phyloP scores from a whole-genome alignment of 1,140 invertebrate genomes.

The Ceratina australensis region DNA sequence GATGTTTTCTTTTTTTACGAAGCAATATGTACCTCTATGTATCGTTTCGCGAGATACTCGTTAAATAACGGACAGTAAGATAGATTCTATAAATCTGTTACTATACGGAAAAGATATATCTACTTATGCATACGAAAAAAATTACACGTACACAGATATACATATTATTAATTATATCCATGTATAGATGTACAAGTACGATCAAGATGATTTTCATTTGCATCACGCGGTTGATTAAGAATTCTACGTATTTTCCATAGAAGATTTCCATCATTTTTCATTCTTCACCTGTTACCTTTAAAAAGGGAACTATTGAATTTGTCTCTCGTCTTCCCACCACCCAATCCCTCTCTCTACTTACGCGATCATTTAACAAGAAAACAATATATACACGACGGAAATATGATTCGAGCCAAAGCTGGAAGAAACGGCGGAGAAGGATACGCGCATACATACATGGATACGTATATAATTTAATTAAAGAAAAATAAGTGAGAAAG shows the following conservation, averaged over 20 bases:
- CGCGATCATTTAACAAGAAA: constrained; percentile 11
- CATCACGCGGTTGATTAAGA: not conserved
- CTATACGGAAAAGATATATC: constrained; percentile 36
- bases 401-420: not conserved
- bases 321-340: not conserved
- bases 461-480: constrained; percentile 56
- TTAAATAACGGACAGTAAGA: constrained; percentile 18
- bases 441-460: constrained; percentile 28
- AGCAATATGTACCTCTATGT: constrained; percentile 15
- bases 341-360: not conserved
- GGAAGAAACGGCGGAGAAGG: constrained; percentile 19
- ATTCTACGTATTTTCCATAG: not conserved
- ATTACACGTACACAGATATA: constrained; percentile 23
- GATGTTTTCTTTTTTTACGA: constrained; percentile 25
- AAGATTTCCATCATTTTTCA: constrained; percentile 6
- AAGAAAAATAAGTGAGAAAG: constrained; percentile 51
- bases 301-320: not conserved
- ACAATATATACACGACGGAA: constrained; percentile 29
- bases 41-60: constrained; percentile 14
- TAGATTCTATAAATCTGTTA: constrained; percentile 23
- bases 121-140: not conserved
- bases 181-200: constrained; percentile 1
- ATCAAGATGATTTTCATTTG: constrained; percentile 23
- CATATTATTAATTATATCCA: constrained; percentile 5
- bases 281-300: not conserved